Evolutionary conservation across 2,888 invertebrate genomes (phyloP).

Genomic region (Synanthedon andrenaeformis): DNA sequence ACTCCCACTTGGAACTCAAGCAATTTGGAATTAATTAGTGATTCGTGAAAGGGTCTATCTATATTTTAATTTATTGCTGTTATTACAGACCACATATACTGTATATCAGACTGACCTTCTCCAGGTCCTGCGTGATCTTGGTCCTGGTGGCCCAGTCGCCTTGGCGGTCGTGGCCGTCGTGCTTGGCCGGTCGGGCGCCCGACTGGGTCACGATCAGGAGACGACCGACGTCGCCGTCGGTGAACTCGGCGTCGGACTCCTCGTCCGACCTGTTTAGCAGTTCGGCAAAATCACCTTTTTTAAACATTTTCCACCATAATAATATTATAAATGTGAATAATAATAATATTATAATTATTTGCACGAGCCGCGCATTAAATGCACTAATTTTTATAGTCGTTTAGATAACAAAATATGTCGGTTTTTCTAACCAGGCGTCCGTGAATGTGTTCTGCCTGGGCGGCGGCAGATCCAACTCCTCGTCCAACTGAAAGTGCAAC

Average conservation of each 20-base stretch:
- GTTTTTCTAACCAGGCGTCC: constrained; percentile 68
- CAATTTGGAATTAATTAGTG: too few relatives aligned
- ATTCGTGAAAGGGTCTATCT: too few relatives aligned
- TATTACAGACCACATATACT: too few relatives aligned
- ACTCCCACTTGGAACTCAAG: too few relatives aligned
- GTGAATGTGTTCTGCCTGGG: constrained; percentile 87
- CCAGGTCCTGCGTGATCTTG: constrained; percentile 95
- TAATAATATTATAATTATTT: too few relatives aligned
- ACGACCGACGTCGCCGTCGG: constrained; percentile 93
- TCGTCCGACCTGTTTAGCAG: constrained; percentile 85
- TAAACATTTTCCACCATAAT: too few relatives aligned
- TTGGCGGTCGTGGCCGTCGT: constrained; percentile 85
- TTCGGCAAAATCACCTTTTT: too few relatives aligned
- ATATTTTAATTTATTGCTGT: too few relatives aligned
- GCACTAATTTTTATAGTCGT: too few relatives aligned
- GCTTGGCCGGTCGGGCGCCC: constrained; percentile 59
- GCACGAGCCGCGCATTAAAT: too few relatives aligned
- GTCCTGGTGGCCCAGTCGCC: constrained; percentile 91
- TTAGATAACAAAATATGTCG: not conserved
- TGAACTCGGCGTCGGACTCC: constrained; percentile 89
- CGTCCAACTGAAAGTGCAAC: constrained; percentile 96
- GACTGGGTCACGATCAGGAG: constrained; percentile 94
- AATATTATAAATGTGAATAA: too few relatives aligned
- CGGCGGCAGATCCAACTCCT: constrained; percentile 88
- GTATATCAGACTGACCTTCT: too few relatives aligned